phyloP scores from a whole-genome alignment of 2,113 vertebrate genomes.

The Henicopernis longicauda region DNA sequence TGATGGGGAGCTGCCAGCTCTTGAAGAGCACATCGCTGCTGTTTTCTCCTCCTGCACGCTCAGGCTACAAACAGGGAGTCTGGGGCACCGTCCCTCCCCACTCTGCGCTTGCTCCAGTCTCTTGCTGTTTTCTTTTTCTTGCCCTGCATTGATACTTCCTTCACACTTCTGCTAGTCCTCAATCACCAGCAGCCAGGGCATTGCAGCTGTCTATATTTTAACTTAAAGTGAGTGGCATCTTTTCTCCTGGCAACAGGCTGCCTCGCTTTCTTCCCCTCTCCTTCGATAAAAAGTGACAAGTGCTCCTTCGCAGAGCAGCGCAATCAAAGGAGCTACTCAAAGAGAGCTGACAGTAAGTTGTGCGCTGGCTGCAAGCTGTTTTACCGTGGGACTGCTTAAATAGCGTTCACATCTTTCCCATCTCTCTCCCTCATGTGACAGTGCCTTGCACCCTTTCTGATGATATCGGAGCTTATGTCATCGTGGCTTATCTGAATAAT shows the following conservation, averaged over 20 bases:
- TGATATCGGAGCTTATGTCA: not conserved
- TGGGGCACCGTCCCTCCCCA: not conserved
- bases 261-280: slow-evolving; percentile 36
- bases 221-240: slow-evolving; percentile 29
- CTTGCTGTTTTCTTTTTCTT: not conserved
- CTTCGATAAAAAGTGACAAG: slow-evolving; percentile 48
- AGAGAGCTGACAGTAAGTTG: not conserved
- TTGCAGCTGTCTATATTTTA: slow-evolving; percentile 23
- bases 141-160: not conserved
- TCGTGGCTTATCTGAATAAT: not conserved
- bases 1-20: not conserved
- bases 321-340: slow-evolving; percentile 24
- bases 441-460: not conserved
- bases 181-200: not conserved
- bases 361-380: not conserved
- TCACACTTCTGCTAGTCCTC: slow-evolving; percentile 5
- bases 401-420: slow-evolving; percentile 15
- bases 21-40: not conserved
- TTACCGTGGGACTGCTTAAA: not conserved
- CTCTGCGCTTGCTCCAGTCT: not conserved
- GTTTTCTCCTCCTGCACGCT: not conserved
- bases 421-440: not conserved
- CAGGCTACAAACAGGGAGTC: not conserved
- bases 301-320: slow-evolving; percentile 2
- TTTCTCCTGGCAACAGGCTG: slow-evolving; percentile 42